phyloP scores from a whole-genome alignment of 2,113 vertebrate genomes.

The Rhabdomys dilectus region DNA sequence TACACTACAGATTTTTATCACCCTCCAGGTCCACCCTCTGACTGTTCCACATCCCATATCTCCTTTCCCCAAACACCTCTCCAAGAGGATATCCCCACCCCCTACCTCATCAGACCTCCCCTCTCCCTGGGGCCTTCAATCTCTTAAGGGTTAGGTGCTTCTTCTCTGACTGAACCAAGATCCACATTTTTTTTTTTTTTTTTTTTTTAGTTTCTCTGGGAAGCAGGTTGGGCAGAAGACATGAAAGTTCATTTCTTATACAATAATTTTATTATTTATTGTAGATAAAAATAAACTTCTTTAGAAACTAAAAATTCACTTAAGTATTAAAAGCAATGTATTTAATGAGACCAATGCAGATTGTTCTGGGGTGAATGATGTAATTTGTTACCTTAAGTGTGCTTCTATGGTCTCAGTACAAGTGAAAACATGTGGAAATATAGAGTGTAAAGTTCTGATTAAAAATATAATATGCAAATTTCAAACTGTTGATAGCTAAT shows the following conservation, averaged over 20 bases:
- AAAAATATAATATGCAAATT: conserved; percentile 65
- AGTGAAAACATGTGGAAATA: conserved; percentile 52
- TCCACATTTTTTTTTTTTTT: background rate
- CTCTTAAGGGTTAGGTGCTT: too few relatives aligned
- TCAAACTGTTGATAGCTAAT: conserved; percentile 31
- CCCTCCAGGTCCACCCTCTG: too few relatives aligned
- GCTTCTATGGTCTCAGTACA: background rate
- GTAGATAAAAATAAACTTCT: background rate
- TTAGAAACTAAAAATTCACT: conserved; percentile 34
- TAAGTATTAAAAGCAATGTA: background rate
- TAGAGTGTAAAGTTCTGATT: background rate
- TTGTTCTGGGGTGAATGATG: conserved; percentile 57
- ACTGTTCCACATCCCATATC: too few relatives aligned
- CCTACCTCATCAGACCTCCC: too few relatives aligned
- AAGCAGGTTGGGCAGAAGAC: background rate
- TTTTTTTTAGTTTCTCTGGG: background rate
- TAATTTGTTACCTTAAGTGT: conserved; percentile 47
- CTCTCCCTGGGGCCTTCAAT: too few relatives aligned
- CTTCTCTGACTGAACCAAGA: too few relatives aligned
- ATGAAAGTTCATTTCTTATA: background rate
- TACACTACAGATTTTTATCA: too few relatives aligned
- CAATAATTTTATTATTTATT: conserved; percentile 49
- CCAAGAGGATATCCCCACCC: too few relatives aligned
- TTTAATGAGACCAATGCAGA: conserved; percentile 39
- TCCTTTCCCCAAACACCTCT: too few relatives aligned